Evolutionary conservation across 2,888 invertebrate species (phyloP), one percentile per base, ranked within the genome.

Genomic region (Labia minor): DNA sequence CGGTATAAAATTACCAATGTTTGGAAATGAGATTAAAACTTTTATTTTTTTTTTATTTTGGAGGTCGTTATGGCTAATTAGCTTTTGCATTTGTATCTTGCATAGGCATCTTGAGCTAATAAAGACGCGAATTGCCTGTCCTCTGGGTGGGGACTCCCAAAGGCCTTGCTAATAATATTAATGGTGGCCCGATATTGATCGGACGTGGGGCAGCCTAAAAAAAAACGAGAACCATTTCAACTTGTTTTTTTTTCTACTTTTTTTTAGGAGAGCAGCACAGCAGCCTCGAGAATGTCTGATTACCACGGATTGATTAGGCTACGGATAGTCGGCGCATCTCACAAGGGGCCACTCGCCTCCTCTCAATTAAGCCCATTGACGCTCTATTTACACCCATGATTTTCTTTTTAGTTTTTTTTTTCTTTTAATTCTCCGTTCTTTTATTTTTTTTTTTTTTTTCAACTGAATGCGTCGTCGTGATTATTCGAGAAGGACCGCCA

Each of bases 261-360:
- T 49, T 49, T 49, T 49, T 49, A 49, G 49, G n/a, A n/a, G 49
- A 49, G 49, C 49, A 49, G n/a, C 14, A 16, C n/a, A 49, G 49
- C 49, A 49, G 49, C 16, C 49, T 49, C 49, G 49, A 49, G 49
- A 49, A 49, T 49, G 49, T 49, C 49, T 49, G 49, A 49, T 49
- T 49, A 49, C 49, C 49, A 49, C 49, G 49, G 49, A 49, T 49
- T 49, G 49, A 49, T 49, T 49, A 49, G 49, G 16, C n/a, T 14
- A 11, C 16, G 49, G 49, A 49, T 16, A 49, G 49, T 49, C 49
- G 49, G 49, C 49, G 49, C 16, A n/a, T 49, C 49, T 49, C 16
- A 49, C 16, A 49, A 49, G 49, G 14, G 49, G 49, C 16, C 49
- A 49, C 14, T 16, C 16, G 49, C 49, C 49, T n/a, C 49, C 16